Conservation (phyloP, 2,797 vertebrate genomes). For the Ctenosaura bakeri region DNA sequence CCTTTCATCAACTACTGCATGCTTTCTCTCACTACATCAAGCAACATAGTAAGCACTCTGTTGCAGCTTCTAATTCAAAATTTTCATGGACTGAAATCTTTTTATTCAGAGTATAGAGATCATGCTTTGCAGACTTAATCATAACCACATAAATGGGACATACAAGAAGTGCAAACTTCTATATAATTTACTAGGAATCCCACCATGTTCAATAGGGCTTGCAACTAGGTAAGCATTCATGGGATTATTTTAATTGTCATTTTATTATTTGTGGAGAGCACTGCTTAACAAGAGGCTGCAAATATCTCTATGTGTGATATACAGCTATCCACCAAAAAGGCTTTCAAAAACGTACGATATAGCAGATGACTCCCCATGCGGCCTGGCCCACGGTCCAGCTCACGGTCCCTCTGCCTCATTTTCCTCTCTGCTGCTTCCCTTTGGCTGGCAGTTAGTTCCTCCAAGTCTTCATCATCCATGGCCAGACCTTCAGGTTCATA, state of each 20-base stretch:
- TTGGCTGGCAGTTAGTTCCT: slow-evolving; percentile 93
- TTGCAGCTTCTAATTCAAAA: neutral
- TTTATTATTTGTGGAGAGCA: neutral
- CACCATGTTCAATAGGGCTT: too few relatives aligned
- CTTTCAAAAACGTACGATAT: slow-evolving; percentile 81
- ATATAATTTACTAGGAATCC: neutral
- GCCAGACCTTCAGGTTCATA: slow-evolving; percentile 93
- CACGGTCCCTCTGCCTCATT: slow-evolving; percentile 91
- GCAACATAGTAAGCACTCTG: too few relatives aligned
- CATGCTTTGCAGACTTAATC: neutral
- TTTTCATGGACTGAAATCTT: neutral
- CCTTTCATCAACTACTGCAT: neutral
- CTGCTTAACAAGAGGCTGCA: neutral
- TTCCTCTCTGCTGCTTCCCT: slow-evolving; percentile 91
- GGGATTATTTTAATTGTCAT: neutral
- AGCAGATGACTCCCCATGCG: slow-evolving; percentile 91
- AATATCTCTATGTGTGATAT: neutral
- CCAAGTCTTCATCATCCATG: slow-evolving; percentile 90
- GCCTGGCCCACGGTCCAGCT: slow-evolving; percentile 84
- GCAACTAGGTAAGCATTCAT: neutral
- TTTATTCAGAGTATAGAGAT: neutral
- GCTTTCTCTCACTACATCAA: neutral
- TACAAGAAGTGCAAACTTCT: neutral
- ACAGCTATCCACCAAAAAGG: neutral
- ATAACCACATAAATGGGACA: neutral